Evolutionary conservation across 1,140 invertebrate species (phyloP).

Genomic region (Steinernema feltiae): DNA sequence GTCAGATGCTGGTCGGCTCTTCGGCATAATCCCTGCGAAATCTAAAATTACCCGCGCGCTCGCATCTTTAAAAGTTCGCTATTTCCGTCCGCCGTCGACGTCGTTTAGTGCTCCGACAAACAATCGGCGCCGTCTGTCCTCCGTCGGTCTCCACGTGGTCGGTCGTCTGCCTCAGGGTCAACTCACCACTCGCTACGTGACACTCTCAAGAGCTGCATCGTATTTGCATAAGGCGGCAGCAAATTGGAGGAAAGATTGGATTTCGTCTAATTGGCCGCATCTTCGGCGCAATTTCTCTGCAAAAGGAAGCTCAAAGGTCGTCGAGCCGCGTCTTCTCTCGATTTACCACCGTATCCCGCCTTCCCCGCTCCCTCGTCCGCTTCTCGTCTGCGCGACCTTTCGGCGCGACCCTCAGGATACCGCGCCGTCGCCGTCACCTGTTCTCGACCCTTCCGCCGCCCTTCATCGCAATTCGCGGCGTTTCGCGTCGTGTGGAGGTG

Average conservation of each 20-base stretch:
- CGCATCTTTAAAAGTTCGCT: no score
- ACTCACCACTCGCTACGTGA: not conserved
- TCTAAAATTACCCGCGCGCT: not conserved
- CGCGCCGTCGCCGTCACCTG: not conserved
- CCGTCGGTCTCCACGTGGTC: not conserved
- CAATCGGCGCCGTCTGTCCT: not conserved
- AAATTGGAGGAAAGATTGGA: not conserved
- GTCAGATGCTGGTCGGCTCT: not conserved
- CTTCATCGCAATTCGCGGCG: no score
- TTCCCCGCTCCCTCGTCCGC: not conserved
- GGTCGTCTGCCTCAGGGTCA: not conserved
- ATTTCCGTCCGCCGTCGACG: no score
- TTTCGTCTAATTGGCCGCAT: not conserved
- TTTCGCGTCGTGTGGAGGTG: not conserved
- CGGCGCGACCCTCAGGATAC: no score
- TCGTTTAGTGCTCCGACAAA: no score
- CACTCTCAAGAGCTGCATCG: not conserved
- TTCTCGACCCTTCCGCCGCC: not conserved
- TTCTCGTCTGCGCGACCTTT: no score
- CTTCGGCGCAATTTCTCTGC: not conserved
- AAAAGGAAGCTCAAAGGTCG: not conserved
- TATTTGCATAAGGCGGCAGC: constrained; percentile 1
- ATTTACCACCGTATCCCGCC: not conserved
- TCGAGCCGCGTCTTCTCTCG: not conserved
- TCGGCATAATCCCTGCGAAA: no score